Conservation (phyloP, 2,113 vertebrate genomes). For the Willisornis vidua region DNA sequence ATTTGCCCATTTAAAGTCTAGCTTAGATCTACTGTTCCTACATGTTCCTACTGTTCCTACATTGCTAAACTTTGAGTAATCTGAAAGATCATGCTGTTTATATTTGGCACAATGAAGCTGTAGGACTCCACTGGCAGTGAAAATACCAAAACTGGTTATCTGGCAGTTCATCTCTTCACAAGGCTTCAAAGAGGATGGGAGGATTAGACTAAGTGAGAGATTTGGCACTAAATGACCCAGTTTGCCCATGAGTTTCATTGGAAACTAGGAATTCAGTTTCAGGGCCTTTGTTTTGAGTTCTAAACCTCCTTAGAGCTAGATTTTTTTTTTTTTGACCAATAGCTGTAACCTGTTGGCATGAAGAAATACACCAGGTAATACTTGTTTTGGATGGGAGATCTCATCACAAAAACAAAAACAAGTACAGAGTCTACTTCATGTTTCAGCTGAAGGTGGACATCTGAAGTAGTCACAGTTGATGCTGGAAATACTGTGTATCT, state of each 20-base stretch:
- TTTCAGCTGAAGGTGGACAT: not conserved
- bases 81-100: not conserved
- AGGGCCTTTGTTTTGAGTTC: not conserved
- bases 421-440: not conserved
- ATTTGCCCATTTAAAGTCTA: not conserved
- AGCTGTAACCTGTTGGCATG: not conserved
- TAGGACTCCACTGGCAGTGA: not conserved
- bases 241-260: not conserved
- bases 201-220: not conserved
- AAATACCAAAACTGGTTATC: not conserved
- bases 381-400: not conserved
- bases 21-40: not conserved
- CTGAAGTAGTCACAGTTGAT: not conserved
- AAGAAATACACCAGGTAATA: not conserved
- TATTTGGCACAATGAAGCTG: not conserved
- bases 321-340: not conserved
- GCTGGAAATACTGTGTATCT: not conserved
- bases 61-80: not conserved
- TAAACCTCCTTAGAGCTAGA: slow-evolving; percentile 5
- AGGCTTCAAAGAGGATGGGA: not conserved
- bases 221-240: not conserved
- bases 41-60: too few species aligned
- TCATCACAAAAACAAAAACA: not conserved
- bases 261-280: not conserved
- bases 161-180: not conserved